Conservation (phyloP, 2,113 vertebrate genomes). For the Seriola rivoliana region DNA sequence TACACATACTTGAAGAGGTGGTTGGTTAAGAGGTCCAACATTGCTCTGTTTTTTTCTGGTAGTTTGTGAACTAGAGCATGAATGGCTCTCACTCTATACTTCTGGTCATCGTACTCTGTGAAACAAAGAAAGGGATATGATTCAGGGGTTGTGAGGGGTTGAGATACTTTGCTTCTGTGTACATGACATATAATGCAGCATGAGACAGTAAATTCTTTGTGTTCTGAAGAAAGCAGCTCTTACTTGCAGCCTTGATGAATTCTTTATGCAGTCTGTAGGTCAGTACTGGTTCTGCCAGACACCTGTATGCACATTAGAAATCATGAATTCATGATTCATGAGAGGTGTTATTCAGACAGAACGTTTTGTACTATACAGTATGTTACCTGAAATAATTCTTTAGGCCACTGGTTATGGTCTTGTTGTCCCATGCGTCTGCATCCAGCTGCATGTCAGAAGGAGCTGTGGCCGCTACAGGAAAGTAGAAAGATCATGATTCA, state of each 20-base stretch:
- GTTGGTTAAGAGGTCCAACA: conserved; percentile 95
- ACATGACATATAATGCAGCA: background rate
- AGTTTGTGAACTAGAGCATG: conserved; percentile 95
- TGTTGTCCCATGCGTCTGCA: conserved; percentile 96
- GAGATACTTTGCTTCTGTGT: background rate
- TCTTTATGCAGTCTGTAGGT: conserved; percentile 98
- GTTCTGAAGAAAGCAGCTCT: conserved; percentile 74
- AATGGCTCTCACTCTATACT: conserved; percentile 94
- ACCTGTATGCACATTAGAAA: conserved; percentile 81
- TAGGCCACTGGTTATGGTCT: conserved; percentile 97
- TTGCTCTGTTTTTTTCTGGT: conserved; percentile 95
- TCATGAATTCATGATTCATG: background rate
- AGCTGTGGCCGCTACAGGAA: conserved; percentile 89
- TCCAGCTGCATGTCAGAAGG: conserved; percentile 94
- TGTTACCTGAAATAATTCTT: conserved; percentile 98
- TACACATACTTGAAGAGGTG: conserved; percentile 91
- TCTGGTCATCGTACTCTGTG: conserved; percentile 96
- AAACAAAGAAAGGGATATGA: conserved; percentile 24
- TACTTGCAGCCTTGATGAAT: conserved; percentile 97
- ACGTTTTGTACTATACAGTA: background rate
- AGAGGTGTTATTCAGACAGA: background rate
- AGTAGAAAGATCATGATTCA: background rate
- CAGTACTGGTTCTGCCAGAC: conserved; percentile 95
- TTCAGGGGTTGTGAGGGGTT: background rate
- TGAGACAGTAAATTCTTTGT: background rate